These are phyloP conservation scores for Paradisaea rubra DNA, from an alignment of 2,113 vertebrate species.

Conservation along the genomic window DNA sequence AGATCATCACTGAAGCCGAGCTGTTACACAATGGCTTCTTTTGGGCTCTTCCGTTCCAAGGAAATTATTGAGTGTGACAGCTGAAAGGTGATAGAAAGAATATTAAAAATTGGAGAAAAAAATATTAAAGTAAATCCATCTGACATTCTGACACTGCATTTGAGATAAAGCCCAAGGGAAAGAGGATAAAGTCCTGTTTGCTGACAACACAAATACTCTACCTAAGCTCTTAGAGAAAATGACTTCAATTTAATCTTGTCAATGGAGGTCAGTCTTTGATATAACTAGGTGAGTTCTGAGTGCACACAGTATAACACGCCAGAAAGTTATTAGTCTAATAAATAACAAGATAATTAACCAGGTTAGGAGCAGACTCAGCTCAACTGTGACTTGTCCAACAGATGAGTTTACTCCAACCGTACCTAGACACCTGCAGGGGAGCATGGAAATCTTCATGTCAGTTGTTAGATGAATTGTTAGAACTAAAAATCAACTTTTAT, in stretches of 20 bases:
- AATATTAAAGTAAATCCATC: conserved; percentile 6
- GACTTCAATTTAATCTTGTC: conserved; percentile 48
- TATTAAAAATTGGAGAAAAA: conserved; percentile 54
- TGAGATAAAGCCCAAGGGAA: conserved; percentile 36
- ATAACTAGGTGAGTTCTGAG: background rate
- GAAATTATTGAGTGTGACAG: background rate
- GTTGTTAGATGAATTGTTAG: background rate
- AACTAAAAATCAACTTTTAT: background rate
- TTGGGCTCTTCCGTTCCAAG: background rate
- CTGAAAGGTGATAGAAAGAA: conserved; percentile 37
- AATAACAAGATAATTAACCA: conserved; percentile 14
- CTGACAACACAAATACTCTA: conserved; percentile 43
- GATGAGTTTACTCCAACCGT: background rate
- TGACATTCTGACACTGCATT: conserved; percentile 28
- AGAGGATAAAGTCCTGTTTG: conserved; percentile 36
- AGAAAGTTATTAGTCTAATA: conserved; percentile 26
- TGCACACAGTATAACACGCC: background rate
- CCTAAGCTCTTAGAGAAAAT: conserved; percentile 38
- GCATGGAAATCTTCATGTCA: background rate
- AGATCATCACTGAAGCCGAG: background rate
- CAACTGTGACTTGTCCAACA: background rate
- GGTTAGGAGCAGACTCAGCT: background rate
- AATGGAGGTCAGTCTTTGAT: conserved; percentile 34
- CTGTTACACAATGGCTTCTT: background rate
- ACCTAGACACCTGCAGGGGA: background rate